Evolutionary conservation across 2,113 vertebrate species (phyloP).

Genomic region (Recurvirostra avosetta): DNA sequence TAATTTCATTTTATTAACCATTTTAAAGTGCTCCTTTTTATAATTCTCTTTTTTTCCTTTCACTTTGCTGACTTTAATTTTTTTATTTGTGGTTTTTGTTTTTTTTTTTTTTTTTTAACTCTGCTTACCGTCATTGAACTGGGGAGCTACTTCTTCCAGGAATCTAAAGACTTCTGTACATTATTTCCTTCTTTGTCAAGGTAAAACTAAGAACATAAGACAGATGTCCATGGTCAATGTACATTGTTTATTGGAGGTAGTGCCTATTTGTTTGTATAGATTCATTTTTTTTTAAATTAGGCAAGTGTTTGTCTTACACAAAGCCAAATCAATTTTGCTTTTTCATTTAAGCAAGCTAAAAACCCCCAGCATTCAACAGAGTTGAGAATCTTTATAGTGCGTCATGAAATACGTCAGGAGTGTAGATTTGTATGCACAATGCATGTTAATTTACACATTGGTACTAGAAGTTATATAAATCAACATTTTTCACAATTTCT

Average conservation of each 20-base stretch:
- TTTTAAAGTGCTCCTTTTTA: background rate
- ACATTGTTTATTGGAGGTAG: background rate
- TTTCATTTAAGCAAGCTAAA: slow-evolving; percentile 32
- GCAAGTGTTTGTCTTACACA: background rate
- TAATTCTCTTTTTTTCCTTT: background rate
- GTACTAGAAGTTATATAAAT: background rate
- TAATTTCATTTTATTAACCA: background rate
- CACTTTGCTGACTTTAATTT: background rate
- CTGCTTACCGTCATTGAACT: background rate
- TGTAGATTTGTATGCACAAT: background rate
- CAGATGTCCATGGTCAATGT: background rate
- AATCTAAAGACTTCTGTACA: background rate
- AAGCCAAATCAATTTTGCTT: background rate
- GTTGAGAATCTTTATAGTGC: slow-evolving; percentile 7
- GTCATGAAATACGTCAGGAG: slow-evolving; percentile 27
- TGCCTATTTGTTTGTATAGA: background rate
- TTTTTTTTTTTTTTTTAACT: background rate
- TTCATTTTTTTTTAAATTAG: background rate
- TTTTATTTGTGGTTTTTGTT: background rate
- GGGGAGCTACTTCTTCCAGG: background rate
- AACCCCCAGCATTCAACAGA: background rate
- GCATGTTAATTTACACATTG: slow-evolving; percentile 9
- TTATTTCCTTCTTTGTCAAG: background rate
- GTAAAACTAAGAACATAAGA: background rate
- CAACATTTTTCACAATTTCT: background rate